Percentiles rank a stretch among this genome's conserved stretches.
phyloP scores from a whole-genome alignment of 2,888 invertebrate species.

The Stenolophus ochropezus region DNA sequence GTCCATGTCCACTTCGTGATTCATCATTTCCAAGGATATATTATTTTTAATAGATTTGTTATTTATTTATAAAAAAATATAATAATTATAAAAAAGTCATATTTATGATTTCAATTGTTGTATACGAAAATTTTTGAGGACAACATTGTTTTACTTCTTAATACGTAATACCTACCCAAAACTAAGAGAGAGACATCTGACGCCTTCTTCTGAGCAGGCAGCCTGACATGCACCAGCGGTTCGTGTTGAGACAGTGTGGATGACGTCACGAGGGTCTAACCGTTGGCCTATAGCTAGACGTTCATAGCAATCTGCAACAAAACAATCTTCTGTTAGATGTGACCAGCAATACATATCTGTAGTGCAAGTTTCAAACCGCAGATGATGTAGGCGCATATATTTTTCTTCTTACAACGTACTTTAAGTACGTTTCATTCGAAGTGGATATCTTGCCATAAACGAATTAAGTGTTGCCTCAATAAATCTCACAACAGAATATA shows the following conservation, averaged over 20 bases:
- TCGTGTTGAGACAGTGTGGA: slow-evolving; percentile 69
- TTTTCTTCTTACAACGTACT: no score
- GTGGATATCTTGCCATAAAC: no score
- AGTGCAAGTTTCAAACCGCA: background rate
- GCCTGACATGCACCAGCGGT: slow-evolving; percentile 74
- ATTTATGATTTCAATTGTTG: no score
- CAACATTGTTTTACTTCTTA: no score
- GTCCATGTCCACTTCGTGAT: no score
- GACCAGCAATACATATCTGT: background rate
- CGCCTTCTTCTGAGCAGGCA: slow-evolving; percentile 73
- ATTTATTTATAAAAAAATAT: background rate
- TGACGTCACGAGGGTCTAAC: slow-evolving; percentile 71
- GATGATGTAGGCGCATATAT: no score
- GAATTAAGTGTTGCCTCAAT: no score
- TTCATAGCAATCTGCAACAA: slow-evolving; percentile 74
- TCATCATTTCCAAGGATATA: background rate
- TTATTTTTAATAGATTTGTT: background rate
- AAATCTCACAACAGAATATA: no score
- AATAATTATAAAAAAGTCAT: no score
- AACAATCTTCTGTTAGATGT: background rate
- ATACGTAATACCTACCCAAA: slow-evolving; percentile 73
- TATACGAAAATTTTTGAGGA: no score
- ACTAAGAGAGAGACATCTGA: slow-evolving; percentile 73
- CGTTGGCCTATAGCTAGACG: slow-evolving; percentile 75
- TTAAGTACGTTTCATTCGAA: no score